Evolutionary conservation across 2,888 invertebrate species (phyloP).

Genomic region (Campoplex nolae): DNA sequence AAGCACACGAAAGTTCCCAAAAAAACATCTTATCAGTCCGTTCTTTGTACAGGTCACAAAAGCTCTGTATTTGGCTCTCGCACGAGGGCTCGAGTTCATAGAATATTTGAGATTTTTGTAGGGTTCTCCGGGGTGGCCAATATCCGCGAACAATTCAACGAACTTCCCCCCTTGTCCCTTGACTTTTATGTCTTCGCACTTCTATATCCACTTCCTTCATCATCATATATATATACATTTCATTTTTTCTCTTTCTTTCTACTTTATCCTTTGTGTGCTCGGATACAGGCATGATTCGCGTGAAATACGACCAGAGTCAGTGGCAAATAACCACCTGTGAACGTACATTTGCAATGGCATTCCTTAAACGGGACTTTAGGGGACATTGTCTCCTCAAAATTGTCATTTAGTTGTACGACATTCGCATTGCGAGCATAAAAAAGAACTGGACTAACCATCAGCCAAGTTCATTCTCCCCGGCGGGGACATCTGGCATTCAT

Average conservation of each 20-base stretch:
- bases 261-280: not conserved
- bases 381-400: not conserved
- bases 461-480: not conserved
- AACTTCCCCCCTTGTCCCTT: not conserved
- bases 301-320: conserved; percentile 26
- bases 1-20: not conserved
- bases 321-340: conserved; percentile 48
- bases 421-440: not conserved
- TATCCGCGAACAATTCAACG: not conserved
- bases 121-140: not conserved
- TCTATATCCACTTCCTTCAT: not conserved
- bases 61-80: conserved; percentile 1
- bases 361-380: not conserved
- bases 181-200: not conserved
- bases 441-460: not conserved
- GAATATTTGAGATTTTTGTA: conserved; percentile 3
- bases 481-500: not conserved
- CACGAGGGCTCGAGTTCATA: not conserved
- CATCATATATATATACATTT: not conserved
- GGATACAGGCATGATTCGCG: conserved; percentile 10
- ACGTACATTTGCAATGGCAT: conserved; percentile 9
- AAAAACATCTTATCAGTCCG: not conserved
- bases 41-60: not conserved
- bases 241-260: not conserved
- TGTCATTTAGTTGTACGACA: not conserved